A percentile compares a stretch with the other conserved stretches of the same genome.
These are phyloP conservation scores for Himalopsyche phryganea DNA, from an alignment of 1,140 invertebrate genomes.

Conservation along the genomic window DNA sequence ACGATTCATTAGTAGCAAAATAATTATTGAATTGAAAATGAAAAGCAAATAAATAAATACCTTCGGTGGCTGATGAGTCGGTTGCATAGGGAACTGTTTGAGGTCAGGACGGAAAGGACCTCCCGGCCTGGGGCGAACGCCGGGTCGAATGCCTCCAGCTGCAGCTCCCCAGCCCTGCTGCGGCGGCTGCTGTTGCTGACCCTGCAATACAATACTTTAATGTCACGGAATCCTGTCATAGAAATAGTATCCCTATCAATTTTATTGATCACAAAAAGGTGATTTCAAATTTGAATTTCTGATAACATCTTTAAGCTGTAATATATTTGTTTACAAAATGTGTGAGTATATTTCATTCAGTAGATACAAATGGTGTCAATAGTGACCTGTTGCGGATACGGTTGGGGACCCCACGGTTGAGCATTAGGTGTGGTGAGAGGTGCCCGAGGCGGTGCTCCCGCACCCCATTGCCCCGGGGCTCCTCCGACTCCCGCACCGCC, in stretches of 20 bases:
- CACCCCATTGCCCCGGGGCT: conserved; percentile 20
- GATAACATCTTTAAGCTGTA: too few species aligned
- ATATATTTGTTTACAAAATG: too few species aligned
- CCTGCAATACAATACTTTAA: conserved; percentile 20
- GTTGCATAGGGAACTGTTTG: conserved; percentile 29
- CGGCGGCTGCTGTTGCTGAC: conserved; percentile 20
- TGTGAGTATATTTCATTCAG: too few species aligned
- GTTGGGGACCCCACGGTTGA: conserved; percentile 39
- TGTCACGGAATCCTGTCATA: too few species aligned
- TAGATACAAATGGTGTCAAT: too few species aligned
- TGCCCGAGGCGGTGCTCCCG: conserved; percentile 32
- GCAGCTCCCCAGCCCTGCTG: conserved; percentile 12
- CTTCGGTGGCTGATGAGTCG: conserved; percentile 26
- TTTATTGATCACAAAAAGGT: too few species aligned
- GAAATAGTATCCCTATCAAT: too few species aligned
- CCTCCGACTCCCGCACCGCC: not conserved
- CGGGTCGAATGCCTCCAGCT: conserved; percentile 14
- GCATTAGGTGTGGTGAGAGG: conserved; percentile 41
- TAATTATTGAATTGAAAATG: too few species aligned
- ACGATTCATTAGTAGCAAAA: too few species aligned
- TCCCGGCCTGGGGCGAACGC: conserved; percentile 23
- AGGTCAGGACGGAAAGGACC: conserved; percentile 28
- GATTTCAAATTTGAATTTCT: too few species aligned
- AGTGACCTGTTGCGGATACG: conserved; percentile 29
- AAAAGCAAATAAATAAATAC: too few species aligned